phyloP scores from a whole-genome alignment of 2,113 vertebrate genomes.

The Antechinus flavipes region DNA sequence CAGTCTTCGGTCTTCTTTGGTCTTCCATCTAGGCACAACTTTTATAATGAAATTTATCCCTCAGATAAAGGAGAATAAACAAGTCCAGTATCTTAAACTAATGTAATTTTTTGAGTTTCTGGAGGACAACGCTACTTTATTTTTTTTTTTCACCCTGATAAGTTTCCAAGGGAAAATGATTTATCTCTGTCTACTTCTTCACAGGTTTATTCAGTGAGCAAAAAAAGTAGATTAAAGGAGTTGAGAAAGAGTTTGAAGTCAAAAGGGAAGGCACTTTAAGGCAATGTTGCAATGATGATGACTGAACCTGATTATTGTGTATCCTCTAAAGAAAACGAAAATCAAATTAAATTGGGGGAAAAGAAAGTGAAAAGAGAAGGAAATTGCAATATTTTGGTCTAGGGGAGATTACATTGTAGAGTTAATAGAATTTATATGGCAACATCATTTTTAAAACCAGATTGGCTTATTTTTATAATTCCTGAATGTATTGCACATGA shows the following conservation, averaged over 20 bases:
- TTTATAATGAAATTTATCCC: conserved; percentile 64
- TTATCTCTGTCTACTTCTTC: conserved; percentile 72
- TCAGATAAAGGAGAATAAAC: conserved; percentile 72
- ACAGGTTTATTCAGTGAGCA: conserved; percentile 64
- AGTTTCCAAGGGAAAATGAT: conserved; percentile 75
- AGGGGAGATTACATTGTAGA: conserved; percentile 77
- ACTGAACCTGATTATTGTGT: conserved; percentile 79
- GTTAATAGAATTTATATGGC: conserved; percentile 77
- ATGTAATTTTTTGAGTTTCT: conserved; percentile 71
- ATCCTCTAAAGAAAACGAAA: conserved; percentile 78
- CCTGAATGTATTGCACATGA: conserved; percentile 55
- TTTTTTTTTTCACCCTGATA: conserved; percentile 59
- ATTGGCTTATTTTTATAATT: conserved; percentile 66
- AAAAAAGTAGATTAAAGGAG: conserved; percentile 74
- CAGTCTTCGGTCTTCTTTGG: conserved; percentile 46
- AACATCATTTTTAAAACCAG: conserved; percentile 78
- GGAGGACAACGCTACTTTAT: conserved; percentile 61
- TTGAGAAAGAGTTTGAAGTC: conserved; percentile 56
- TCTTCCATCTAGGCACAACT: conserved; percentile 58
- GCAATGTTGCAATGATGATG: conserved; percentile 65
- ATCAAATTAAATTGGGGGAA: conserved; percentile 81
- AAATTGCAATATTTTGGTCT: conserved; percentile 82
- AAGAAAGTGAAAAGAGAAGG: conserved; percentile 81
- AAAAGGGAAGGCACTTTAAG: conserved; percentile 66
- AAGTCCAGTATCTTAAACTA: conserved; percentile 58